These are phyloP conservation scores for Cotesia vestalis DNA, from an alignment of 1,140 invertebrate genomes.

Conservation along the genomic window DNA sequence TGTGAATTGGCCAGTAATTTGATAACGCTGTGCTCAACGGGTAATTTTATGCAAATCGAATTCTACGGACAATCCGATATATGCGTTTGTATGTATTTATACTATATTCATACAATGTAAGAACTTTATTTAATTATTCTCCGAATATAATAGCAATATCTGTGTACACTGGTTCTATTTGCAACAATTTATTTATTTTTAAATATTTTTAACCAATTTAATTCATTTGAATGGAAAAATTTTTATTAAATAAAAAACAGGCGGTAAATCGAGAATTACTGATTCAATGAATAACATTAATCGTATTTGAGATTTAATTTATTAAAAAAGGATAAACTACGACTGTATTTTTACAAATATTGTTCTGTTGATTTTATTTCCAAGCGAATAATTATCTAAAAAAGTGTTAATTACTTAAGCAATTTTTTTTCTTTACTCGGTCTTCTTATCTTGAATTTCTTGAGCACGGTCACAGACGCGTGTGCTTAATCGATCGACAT, in stretches of 20 bases:
- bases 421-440: conserved; percentile 38
- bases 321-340: no score
- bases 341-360: no score
- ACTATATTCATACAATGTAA: not conserved
- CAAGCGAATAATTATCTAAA: conserved; percentile 1
- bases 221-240: no score
- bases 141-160: not conserved
- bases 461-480: conserved; percentile 11
- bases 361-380: not conserved
- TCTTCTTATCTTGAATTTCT: not conserved
- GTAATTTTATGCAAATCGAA: conserved; percentile 49
- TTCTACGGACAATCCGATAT: conserved; percentile 31
- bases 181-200: no score
- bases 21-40: conserved; percentile 27
- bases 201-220: no score
- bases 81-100: not conserved
- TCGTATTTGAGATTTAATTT: no score
- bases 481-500: conserved; percentile 42
- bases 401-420: conserved; percentile 15
- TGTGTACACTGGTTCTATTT: not conserved
- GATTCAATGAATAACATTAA: no score
- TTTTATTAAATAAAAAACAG: no score
- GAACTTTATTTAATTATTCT: conserved; percentile 29
- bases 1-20: conserved; percentile 37
- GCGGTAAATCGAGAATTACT: no score